Base-by-base conservation (phyloP, 2,888 invertebrate genomes). In the Drosophila macrospina region DNA sequence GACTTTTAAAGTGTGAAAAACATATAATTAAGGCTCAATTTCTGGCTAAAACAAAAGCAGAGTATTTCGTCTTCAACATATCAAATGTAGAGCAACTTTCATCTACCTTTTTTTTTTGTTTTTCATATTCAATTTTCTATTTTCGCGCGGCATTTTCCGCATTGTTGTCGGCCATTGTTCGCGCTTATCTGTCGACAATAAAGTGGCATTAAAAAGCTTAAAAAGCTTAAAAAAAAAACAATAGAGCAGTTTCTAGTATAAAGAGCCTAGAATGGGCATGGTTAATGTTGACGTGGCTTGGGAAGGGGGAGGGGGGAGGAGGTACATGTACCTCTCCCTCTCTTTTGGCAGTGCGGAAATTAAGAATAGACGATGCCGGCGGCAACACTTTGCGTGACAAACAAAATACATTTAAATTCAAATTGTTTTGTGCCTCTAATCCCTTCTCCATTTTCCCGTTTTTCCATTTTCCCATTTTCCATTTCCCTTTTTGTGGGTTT, bases 121-220 rank as follows among this genome's bases (percentile, higher is more conserved):
- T 44, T 4, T 13, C 30, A 36, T 37, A 59, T 57, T 64, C 50
- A 63, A 63, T 62, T 62, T 52, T n/a, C 28, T 13, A 34, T 44
- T 20, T 50, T 42, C 50, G 41, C 41, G 24, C 28, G 39, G 65
- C 54, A 55, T 62, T 70, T 63, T 48, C 51, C 36, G 69, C 64
- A 60, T 69, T 71, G 61, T 54, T 65, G 64, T 57, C 48, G 42
- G 51, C 73, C 71, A 71, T 84, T 84, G 81, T 67, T 47, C 55
- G 60, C 32, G 65, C 72, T 84, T 84, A 82, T 82, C 82, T 81
- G 51, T 48, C 66, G 47, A 75, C 87, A 84, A 86, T 83, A 86
- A 86, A 78, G 81, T 65, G 75, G 72, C 72, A 83, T 83, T 82
- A 81, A 74, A 73, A 64, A 69, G 85, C 82, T 82, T 63, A 62